Percentiles rank a stretch among this genome's conserved stretches.
These are phyloP conservation scores for Noctua janthina DNA, from an alignment of 2,888 invertebrate species.

Conservation along the genomic window DNA sequence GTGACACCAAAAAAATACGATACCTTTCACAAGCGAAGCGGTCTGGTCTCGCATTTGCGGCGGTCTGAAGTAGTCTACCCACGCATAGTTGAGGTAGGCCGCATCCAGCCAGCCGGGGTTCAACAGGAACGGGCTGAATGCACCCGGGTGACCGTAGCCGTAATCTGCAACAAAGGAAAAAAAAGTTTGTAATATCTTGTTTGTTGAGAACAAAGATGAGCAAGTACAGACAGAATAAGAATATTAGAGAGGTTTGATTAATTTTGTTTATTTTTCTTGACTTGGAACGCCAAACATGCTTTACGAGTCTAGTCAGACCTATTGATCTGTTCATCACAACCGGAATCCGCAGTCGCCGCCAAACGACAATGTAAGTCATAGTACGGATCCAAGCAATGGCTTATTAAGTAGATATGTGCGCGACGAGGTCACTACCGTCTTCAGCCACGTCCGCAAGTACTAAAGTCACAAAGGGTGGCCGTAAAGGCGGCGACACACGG, in stretches of 20 bases:
- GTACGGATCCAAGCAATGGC: conserved; percentile 64
- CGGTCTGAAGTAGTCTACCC: conserved; percentile 93
- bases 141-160: conserved; percentile 94
- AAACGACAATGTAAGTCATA: conserved; percentile 39
- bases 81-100: conserved; percentile 94
- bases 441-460: conserved; percentile 81
- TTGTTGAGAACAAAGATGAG: conserved; percentile 7
- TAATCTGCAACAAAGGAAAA: conserved; percentile 91
- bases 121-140: conserved; percentile 94
- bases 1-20: conserved; percentile 35
- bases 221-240: neutral
- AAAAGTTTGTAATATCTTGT: conserved; percentile 39
- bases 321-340: conserved; percentile 36
- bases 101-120: conserved; percentile 96
- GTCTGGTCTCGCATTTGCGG: conserved; percentile 85
- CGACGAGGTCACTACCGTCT: conserved; percentile 76
- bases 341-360: conserved; percentile 58
- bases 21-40: conserved; percentile 91
- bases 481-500: conserved; percentile 89
- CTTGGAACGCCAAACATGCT: conserved; percentile 23
- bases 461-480: conserved; percentile 85
- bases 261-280: neutral
- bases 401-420: conserved; percentile 70
- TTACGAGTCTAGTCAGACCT: conserved; percentile 43
- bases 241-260: neutral